A percentile compares a stretch with the other conserved stretches of the same genome.
phyloP scores from a whole-genome alignment of 92 coral and sea anemone species.

The Ricordea florida region DNA sequence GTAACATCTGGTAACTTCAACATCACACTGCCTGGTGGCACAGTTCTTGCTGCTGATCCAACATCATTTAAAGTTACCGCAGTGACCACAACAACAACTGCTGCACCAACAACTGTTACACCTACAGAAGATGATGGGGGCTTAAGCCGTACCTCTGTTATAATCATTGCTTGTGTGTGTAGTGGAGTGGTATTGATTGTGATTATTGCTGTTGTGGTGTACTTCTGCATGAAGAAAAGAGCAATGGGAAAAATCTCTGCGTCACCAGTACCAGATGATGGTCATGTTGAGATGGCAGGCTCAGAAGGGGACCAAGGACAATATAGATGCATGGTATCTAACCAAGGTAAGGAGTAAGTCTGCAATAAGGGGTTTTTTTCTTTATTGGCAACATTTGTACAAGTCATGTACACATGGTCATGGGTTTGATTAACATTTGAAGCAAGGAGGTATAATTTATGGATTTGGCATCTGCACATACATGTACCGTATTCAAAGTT shows the following conservation, averaged over 20 bases:
- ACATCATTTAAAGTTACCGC: slow-evolving; percentile 27
- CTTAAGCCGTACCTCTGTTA: slow-evolving; percentile 51
- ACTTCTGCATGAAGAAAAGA: slow-evolving; percentile 45
- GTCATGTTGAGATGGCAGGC: too few species aligned
- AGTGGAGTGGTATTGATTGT: slow-evolving; percentile 46
- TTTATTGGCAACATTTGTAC: too few species aligned
- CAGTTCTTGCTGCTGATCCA: slow-evolving; percentile 43
- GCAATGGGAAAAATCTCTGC: slow-evolving; percentile 45
- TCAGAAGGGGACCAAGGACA: too few species aligned
- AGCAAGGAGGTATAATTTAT: too few species aligned
- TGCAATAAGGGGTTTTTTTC: too few species aligned
- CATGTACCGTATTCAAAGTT: too few species aligned
- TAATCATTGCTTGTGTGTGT: slow-evolving; percentile 64
- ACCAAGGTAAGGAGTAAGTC: too few species aligned
- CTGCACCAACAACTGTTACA: not conserved
- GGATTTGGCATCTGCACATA: too few species aligned
- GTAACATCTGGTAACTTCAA: slow-evolving; percentile 46
- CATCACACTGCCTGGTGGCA: slow-evolving; percentile 49
- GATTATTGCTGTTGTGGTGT: slow-evolving; percentile 39
- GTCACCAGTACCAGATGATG: slow-evolving; percentile 13
- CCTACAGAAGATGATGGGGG: slow-evolving; percentile 27
- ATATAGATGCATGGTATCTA: too few species aligned
- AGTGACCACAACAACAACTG: not conserved
- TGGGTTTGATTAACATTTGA: too few species aligned
- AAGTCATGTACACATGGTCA: too few species aligned